Percentiles rank a stretch among this genome's conserved stretches.
Conservation (phyloP, 2,113 vertebrate species). For the Peromyscus leucopus region DNA sequence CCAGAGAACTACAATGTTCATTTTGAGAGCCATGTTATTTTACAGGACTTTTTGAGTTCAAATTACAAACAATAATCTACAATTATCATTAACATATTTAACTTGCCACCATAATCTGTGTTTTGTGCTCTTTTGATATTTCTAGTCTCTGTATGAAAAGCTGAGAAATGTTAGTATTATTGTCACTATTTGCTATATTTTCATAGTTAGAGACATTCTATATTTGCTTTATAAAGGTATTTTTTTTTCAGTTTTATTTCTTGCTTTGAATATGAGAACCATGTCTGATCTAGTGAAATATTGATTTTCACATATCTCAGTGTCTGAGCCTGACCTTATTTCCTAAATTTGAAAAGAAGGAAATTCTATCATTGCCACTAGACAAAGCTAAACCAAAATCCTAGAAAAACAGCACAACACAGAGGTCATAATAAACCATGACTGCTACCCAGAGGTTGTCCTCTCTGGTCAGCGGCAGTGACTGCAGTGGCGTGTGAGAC, state of each 20-base stretch:
- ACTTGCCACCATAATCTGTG: background rate
- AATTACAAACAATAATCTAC: background rate
- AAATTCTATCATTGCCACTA: background rate
- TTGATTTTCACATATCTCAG: slow-evolving; percentile 63
- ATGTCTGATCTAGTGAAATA: slow-evolving; percentile 61
- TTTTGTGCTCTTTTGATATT: slow-evolving; percentile 20
- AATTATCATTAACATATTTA: slow-evolving; percentile 1
- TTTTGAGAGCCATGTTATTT: slow-evolving; percentile 16
- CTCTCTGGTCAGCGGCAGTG: background rate
- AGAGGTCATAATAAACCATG: slow-evolving; percentile 6
- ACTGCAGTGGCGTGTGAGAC: slow-evolving; percentile 13
- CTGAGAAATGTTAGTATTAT: slow-evolving; percentile 34
- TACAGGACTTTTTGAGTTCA: slow-evolving; percentile 20
- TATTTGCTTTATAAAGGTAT: slow-evolving; percentile 43
- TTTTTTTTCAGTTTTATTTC: slow-evolving; percentile 62
- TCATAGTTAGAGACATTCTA: slow-evolving; percentile 29
- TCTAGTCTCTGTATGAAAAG: slow-evolving; percentile 3
- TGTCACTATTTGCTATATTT: slow-evolving; percentile 9
- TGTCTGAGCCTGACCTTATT: slow-evolving; percentile 54
- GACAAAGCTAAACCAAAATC: slow-evolving; percentile 39
- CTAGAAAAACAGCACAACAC: slow-evolving; percentile 1
- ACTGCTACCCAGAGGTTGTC: background rate
- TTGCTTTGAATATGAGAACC: background rate
- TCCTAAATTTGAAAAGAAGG: slow-evolving; percentile 57
- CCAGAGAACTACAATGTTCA: background rate